Conservation (phyloP, 2,797 vertebrate genomes). For the Emys orbicularis region DNA sequence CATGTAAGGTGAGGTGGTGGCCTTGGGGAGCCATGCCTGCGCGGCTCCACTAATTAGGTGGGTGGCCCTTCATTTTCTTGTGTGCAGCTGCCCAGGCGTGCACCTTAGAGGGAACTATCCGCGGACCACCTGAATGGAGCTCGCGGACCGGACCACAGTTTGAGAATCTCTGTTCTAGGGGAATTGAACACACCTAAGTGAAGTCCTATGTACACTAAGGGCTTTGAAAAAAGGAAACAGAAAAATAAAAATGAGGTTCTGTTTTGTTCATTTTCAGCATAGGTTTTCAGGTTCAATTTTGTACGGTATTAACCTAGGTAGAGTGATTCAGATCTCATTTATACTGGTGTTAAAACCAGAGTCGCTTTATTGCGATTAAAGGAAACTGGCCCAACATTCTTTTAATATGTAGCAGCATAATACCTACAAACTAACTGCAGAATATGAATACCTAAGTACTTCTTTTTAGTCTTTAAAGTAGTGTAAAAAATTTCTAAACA, state of each 20-base stretch:
- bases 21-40: too few species aligned
- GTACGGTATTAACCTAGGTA: background rate
- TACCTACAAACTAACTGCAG: background rate
- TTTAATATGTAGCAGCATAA: background rate
- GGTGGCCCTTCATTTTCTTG: too few species aligned
- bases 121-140: too few species aligned
- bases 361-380: background rate
- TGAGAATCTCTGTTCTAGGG: background rate
- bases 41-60: too few species aligned
- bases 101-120: too few species aligned
- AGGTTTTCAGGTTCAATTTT: background rate
- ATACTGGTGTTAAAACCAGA: background rate
- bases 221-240: background rate
- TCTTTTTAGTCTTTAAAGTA: background rate
- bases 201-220: background rate
- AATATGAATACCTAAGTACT: background rate
- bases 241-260: background rate
- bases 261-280: background rate
- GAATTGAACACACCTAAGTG: conserved; percentile 1
- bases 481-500: background rate
- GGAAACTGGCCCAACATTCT: background rate
- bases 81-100: too few species aligned
- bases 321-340: background rate
- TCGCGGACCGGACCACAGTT: too few species aligned
- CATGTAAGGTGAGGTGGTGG: too few species aligned